These are phyloP conservation scores for Melanchra persicariae DNA, from an alignment of 2,888 invertebrate species.

Conservation along the genomic window DNA sequence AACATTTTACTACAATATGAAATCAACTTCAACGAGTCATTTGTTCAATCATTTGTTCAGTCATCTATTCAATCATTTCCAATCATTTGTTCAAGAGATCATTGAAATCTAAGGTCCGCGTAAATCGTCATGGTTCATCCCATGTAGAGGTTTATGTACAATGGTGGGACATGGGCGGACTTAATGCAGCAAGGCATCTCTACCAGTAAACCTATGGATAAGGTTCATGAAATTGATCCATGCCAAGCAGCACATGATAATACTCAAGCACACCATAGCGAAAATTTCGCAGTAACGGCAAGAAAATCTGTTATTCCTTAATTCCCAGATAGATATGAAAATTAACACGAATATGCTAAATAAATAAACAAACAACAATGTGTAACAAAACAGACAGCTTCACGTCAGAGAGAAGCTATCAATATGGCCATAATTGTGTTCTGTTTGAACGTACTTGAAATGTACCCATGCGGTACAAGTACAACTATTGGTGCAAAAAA, in stretches of 20 bases:
- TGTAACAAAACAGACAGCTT: constrained; percentile 19
- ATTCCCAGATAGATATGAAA: constrained; percentile 34
- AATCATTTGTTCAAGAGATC: not conserved
- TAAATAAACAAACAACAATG: constrained; percentile 27
- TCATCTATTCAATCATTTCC: too few relatives aligned
- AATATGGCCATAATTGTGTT: not conserved
- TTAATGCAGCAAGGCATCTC: too few relatives aligned
- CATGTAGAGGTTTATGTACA: too few relatives aligned
- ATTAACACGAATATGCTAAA: constrained; percentile 33
- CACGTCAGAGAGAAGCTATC: constrained; percentile 7
- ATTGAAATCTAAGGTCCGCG: not conserved
- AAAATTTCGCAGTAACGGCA: not conserved
- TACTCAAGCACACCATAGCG: not conserved
- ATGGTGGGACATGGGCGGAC: too few relatives aligned
- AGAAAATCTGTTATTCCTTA: constrained; percentile 12
- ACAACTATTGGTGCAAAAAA: not conserved
- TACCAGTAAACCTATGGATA: too few relatives aligned
- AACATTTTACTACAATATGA: not conserved
- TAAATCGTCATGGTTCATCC: too few relatives aligned
- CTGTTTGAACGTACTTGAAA: not conserved
- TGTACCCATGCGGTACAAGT: not conserved
- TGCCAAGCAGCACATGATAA: not conserved
- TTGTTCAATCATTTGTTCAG: too few relatives aligned
- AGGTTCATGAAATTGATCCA: not conserved
- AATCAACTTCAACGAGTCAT: not conserved